Base-by-base conservation (phyloP, 2,888 invertebrate species). In the Thysanoteuthis rhombus region DNA sequence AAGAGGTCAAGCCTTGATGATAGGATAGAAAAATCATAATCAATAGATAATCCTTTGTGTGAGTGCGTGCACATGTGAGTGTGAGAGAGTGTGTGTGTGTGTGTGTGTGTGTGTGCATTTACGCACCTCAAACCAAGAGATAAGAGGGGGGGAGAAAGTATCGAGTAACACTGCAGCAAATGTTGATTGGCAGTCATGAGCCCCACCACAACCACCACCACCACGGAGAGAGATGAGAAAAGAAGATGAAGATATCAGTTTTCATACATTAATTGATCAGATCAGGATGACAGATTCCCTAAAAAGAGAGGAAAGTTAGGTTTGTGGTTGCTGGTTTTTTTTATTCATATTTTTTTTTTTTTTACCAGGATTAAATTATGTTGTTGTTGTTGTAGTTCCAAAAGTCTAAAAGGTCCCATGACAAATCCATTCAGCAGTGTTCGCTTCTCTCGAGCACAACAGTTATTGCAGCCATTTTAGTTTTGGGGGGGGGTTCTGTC, bases 361-460 rank as follows among this genome's bases (percentile, higher is more conserved):
- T 75, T 16, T 16, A 75, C 75, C 75, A 75, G n/a, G 75, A n/a
- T 75, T 75, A 75, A 75, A 19, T 92, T 16, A 92, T 92, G 45
- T 42, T 45, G 22, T 25, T n/a, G 39, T n/a, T 45, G 92, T 42
- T 42, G 12, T n/a, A n/a, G n/a, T n/a, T n/a, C n/a, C n/a, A n/a
- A 92, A 38, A 45, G 22, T 25, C 22, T 32, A 40, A n/a, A n/a
- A 90, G 40, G 90, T 39, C 38, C 38, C 40, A 91, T 39, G 40
- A 38, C 40, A 38, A 42, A 92, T 45, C 92, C 92, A 45, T 45
- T n/a, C 92, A 92, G 92, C 45, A 92, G 40, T 42, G 92, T 32
- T 42, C 32, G 22, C n/a, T n/a, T 75, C 36, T 75, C 75, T 75
- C n/a, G 32, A 38, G 12, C 45, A 32, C 92, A 42, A 25, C 90